Evolutionary conservation across 1,140 invertebrate genomes (phyloP).

Genomic region (Aphelenchoides avenae): DNA sequence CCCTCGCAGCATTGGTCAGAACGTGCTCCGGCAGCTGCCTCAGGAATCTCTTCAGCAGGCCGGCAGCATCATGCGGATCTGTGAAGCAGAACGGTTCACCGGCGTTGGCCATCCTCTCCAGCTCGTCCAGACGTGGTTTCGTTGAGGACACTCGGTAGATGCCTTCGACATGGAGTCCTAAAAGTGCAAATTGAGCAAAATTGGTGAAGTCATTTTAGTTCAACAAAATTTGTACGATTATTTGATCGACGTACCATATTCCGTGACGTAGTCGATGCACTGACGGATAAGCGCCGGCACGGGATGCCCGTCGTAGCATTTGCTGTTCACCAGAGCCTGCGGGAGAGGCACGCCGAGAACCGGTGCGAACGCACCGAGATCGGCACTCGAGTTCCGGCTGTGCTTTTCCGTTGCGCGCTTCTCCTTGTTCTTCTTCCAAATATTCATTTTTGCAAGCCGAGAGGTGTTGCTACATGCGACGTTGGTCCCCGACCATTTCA

Average conservation of each 20-base stretch:
- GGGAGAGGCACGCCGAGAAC: slow-evolving; percentile 39
- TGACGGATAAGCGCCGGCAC: slow-evolving; percentile 42
- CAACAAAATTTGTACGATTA: slow-evolving; percentile 6
- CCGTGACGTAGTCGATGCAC: slow-evolving; percentile 46
- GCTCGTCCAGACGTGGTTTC: slow-evolving; percentile 43
- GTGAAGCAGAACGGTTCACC: slow-evolving; percentile 11
- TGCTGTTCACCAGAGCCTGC: slow-evolving; percentile 34
- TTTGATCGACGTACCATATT: slow-evolving; percentile 21
- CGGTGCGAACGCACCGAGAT: too few relatives aligned
- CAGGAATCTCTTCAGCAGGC: slow-evolving; percentile 43
- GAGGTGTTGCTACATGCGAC: too few relatives aligned
- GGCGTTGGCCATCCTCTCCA: slow-evolving; percentile 36
- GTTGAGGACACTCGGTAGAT: slow-evolving; percentile 49
- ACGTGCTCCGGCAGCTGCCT: slow-evolving; percentile 32
- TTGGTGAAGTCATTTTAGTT: slow-evolving; percentile 4
- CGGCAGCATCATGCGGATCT: slow-evolving; percentile 49
- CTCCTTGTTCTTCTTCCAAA: too few relatives aligned
- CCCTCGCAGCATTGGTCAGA: slow-evolving; percentile 12
- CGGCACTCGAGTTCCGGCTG: too few relatives aligned
- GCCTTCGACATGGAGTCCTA: slow-evolving; percentile 47
- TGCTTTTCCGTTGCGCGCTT: too few relatives aligned
- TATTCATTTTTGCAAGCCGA: too few relatives aligned
- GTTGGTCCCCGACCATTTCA: too few relatives aligned
- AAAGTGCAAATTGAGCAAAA: too few relatives aligned
- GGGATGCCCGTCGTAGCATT: slow-evolving; percentile 43